Conservation (phyloP, 2,113 vertebrate genomes). For the Paramisgurnus dabryanus region DNA sequence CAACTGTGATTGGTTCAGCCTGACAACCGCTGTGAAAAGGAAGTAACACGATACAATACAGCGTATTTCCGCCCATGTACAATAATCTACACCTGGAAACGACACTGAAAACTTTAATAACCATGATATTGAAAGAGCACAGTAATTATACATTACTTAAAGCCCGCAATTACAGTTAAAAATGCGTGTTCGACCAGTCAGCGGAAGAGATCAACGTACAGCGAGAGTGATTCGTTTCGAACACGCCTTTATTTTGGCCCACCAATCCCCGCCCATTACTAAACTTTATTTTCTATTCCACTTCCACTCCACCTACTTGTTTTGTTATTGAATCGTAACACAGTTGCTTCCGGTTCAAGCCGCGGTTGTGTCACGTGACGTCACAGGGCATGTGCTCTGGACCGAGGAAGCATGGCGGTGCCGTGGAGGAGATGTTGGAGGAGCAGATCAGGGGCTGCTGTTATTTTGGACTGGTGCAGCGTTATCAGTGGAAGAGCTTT, state of each 20-base stretch:
- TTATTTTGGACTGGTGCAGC: conserved; percentile 37
- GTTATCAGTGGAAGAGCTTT: conserved; percentile 28
- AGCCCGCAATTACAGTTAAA: too few species aligned
- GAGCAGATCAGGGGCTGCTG: conserved; percentile 41
- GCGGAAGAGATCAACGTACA: too few species aligned
- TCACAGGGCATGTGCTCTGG: not conserved
- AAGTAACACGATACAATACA: not conserved
- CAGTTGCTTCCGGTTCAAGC: conserved; percentile 60
- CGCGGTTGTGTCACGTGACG: not conserved
- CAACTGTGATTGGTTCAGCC: not conserved
- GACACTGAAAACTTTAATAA: not conserved
- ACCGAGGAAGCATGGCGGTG: conserved; percentile 69
- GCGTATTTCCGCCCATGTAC: not conserved
- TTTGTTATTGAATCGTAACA: too few species aligned
- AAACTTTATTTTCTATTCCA: too few species aligned
- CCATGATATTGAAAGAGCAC: not conserved
- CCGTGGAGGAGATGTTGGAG: conserved; percentile 63
- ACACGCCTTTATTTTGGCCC: too few species aligned
- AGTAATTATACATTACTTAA: not conserved
- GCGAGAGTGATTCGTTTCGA: too few species aligned
- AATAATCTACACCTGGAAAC: not conserved
- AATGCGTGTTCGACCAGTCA: too few species aligned
- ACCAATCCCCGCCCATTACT: too few species aligned
- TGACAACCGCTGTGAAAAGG: not conserved
- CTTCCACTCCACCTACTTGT: too few species aligned